Evolutionary conservation across 30 jellyfish, hydroid and myxozoan genomes (phyloP).

Genomic region (Rhopilema esculentum): DNA sequence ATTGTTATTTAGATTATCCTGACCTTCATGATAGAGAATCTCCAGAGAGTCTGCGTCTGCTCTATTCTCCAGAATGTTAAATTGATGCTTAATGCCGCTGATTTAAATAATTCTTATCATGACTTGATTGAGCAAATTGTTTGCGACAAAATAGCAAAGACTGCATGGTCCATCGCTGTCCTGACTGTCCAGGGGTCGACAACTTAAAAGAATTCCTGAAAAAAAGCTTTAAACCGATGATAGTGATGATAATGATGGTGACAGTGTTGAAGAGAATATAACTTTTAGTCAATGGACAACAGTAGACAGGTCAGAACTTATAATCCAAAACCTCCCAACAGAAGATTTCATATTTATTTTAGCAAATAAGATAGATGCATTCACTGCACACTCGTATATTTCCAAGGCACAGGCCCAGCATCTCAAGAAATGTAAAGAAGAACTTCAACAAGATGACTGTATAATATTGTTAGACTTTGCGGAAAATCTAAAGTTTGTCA

Average conservation of each 20-base stretch:
- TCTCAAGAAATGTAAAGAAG: slow-evolving; percentile 48
- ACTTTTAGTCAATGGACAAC: slow-evolving; percentile 62
- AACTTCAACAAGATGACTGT: slow-evolving; percentile 23
- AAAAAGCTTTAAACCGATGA: neutral
- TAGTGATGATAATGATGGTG: neutral
- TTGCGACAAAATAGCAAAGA: slow-evolving; percentile 18
- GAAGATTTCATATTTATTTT: slow-evolving; percentile 46
- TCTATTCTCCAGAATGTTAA: slow-evolving; percentile 2
- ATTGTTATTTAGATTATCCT: neutral
- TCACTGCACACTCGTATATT: slow-evolving; percentile 74
- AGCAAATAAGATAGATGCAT: slow-evolving; percentile 40
- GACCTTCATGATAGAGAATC: neutral
- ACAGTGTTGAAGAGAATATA: slow-evolving; percentile 14
- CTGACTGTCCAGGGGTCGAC: slow-evolving; percentile 53
- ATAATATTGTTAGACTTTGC: slow-evolving; percentile 60
- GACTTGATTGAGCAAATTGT: slow-evolving; percentile 16
- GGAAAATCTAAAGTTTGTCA: slow-evolving; percentile 61
- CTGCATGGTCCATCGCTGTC: slow-evolving; percentile 78
- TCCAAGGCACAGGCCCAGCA: slow-evolving; percentile 63
- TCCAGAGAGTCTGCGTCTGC: slow-evolving; percentile 4
- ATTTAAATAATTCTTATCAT: neutral
- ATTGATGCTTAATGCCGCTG: neutral
- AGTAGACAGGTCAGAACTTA: slow-evolving; percentile 51
- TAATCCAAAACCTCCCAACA: neutral
- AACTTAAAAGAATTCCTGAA: slow-evolving; percentile 10